Percentiles rank a stretch among this genome's conserved stretches.
These are phyloP conservation scores for Colletes gigas DNA, from an alignment of 1,140 invertebrate genomes.

Conservation along the genomic window DNA sequence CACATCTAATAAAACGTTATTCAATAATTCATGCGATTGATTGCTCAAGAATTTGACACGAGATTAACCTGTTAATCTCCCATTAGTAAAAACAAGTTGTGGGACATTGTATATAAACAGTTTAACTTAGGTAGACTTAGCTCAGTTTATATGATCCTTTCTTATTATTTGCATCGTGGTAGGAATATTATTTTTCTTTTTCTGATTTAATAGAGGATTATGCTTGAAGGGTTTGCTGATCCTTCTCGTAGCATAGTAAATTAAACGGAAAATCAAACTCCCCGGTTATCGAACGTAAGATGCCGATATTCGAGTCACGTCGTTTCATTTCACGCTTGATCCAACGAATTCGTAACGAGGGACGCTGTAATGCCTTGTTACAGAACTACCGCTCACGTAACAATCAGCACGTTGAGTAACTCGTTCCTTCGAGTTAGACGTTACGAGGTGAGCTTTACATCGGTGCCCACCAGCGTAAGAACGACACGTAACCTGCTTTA, in stretches of 20 bases:
- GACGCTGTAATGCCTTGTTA: slow-evolving; percentile 65
- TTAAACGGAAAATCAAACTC: background rate
- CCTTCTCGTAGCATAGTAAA: background rate
- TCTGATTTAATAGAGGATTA: too few relatives aligned
- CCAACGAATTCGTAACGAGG: slow-evolving; percentile 64
- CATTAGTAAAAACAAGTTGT: too few relatives aligned
- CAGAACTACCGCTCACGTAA: slow-evolving; percentile 64
- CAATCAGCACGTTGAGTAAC: slow-evolving; percentile 61
- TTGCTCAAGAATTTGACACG: too few relatives aligned
- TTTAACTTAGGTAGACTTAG: too few relatives aligned
- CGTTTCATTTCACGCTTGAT: slow-evolving; percentile 60
- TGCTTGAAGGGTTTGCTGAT: background rate
- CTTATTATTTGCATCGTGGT: too few relatives aligned
- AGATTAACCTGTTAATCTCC: too few relatives aligned
- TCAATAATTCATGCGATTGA: too few relatives aligned
- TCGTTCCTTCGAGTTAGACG: slow-evolving; percentile 61
- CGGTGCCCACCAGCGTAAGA: slow-evolving; percentile 41
- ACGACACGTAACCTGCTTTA: slow-evolving; percentile 52
- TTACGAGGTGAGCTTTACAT: slow-evolving; percentile 62
- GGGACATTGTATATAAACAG: too few relatives aligned
- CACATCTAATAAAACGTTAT: too few relatives aligned
- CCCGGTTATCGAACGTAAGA: background rate
- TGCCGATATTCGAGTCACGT: slow-evolving; percentile 57
- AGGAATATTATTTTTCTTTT: too few relatives aligned
- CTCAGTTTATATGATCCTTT: too few relatives aligned